These are phyloP conservation scores for Cosmia trapezina DNA, from an alignment of 2,888 invertebrate genomes.

Conservation along the genomic window DNA sequence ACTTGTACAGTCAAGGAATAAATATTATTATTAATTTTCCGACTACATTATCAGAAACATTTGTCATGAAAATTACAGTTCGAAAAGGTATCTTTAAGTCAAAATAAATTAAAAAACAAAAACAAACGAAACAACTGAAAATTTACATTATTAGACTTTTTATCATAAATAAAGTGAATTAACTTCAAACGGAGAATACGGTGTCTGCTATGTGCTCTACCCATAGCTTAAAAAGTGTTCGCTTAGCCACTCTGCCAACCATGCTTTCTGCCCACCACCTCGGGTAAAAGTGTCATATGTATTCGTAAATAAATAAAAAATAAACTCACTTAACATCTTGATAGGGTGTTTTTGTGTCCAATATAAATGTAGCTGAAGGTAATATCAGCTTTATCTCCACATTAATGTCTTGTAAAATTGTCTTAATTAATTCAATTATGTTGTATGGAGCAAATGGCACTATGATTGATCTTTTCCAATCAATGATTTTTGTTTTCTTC, in stretches of 20 bases:
- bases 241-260: not conserved
- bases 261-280: not conserved
- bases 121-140: no score
- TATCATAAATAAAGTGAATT: no score
- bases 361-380: conserved; percentile 63
- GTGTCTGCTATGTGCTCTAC: no score
- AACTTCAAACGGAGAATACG: no score
- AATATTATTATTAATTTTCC: no score
- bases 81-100: no score
- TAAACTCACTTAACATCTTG: conserved; percentile 67
- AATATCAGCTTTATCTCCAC: conserved; percentile 50
- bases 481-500: conserved; percentile 71
- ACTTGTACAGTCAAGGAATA: no score
- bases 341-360: conserved; percentile 65
- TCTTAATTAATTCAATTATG: conserved; percentile 67
- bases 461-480: conserved; percentile 70
- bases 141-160: no score
- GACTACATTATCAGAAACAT: no score
- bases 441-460: conserved; percentile 69
- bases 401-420: conserved; percentile 56
- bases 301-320: not conserved
- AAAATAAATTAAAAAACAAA: no score
- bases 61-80: no score
- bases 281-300: not conserved
- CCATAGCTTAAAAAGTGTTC: not conserved